phyloP scores from a whole-genome alignment of 2,888 invertebrate species.

The Limnephilus rhombicus region DNA sequence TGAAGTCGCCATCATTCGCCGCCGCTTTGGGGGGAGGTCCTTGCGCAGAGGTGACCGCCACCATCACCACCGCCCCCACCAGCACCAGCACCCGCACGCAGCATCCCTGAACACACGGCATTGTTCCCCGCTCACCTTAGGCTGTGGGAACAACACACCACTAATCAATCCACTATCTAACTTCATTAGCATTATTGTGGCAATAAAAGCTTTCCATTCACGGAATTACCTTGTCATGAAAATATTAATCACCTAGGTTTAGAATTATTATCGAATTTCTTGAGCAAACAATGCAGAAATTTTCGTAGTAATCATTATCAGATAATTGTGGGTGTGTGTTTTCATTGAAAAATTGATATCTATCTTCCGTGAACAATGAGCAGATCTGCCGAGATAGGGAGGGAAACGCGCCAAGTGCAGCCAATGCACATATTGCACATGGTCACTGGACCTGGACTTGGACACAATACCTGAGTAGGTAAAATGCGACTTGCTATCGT shows the following conservation, averaged over 20 bases:
- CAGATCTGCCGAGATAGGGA: slow-evolving; percentile 29
- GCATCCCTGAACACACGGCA: neutral
- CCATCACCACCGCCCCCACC: slow-evolving; percentile 10
- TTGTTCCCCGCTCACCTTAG: neutral
- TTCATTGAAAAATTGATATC: slow-evolving; percentile 29
- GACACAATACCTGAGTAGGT: neutral
- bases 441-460: neutral
- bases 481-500: neutral
- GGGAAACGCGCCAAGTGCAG: slow-evolving; percentile 27
- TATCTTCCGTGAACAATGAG: slow-evolving; percentile 24
- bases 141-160: slow-evolving; percentile 29
- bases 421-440: slow-evolving; percentile 12
- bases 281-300: slow-evolving; percentile 30
- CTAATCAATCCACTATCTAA: slow-evolving; percentile 30
- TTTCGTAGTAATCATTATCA: slow-evolving; percentile 22
- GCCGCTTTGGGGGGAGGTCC: slow-evolving; percentile 72
- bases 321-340: slow-evolving; percentile 20
- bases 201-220: slow-evolving; percentile 39
- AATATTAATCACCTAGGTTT: neutral
- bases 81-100: neutral
- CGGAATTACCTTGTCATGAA: slow-evolving; percentile 33
- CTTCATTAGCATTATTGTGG: neutral
- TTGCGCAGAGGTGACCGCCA: slow-evolving; percentile 62
- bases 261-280: slow-evolving; percentile 29
- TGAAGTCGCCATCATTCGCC: slow-evolving; percentile 79